Evolutionary conservation across 2,888 invertebrate species (phyloP), one percentile per base, ranked within the genome.

Genomic region (Diogma glabrata): DNA sequence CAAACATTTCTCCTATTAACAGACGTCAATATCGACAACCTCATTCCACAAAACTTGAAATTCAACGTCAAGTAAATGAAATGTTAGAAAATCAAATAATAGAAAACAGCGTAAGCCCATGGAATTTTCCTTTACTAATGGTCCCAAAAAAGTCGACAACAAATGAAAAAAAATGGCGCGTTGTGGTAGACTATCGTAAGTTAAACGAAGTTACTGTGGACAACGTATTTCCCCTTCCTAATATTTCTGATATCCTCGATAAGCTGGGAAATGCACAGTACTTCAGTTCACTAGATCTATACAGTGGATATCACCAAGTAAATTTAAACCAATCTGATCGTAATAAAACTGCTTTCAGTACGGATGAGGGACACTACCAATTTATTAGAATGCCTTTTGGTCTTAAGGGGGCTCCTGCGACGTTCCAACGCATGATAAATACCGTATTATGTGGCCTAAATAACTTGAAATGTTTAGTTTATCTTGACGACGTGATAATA

Each of bases 391-490:
- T 43, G 43, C 2, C 43, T 9, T 43, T 43, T 17, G 43, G 20
- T 6, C n/a, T 43, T 10, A 43, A 43, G 10, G n/a, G n/a, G n/a
- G n/a, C n/a, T n/a, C n/a, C n/a, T n/a, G n/a, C n/a, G n/a, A n/a
- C n/a, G n/a, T n/a, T 43, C n/a, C 20, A 43, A 19, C 43, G 43
- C 3, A 17, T 43, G 17, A 19, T 43, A 2, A 43, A 43, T 7
- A 17, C 5, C 20, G 43, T 43, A 3, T n/a, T 43, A 43, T 19
- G 6, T 19, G 43, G 43, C 8, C 20, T 43, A 43, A 43, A 43
- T 20, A 19, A 19, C 6, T 9, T 43, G 22, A 26, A 47, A 46
- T 48, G 54, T 38, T 38, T 38, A n/a, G 38, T 38, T 3, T 38
- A 38, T 38, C 17, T 38, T 9, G 38, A 38, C 16, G 38, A 38